Evolutionary conservation across 1,140 invertebrate species (phyloP), one percentile per base, ranked within the genome.

Genomic region (Teleopsis dalmanni): DNA sequence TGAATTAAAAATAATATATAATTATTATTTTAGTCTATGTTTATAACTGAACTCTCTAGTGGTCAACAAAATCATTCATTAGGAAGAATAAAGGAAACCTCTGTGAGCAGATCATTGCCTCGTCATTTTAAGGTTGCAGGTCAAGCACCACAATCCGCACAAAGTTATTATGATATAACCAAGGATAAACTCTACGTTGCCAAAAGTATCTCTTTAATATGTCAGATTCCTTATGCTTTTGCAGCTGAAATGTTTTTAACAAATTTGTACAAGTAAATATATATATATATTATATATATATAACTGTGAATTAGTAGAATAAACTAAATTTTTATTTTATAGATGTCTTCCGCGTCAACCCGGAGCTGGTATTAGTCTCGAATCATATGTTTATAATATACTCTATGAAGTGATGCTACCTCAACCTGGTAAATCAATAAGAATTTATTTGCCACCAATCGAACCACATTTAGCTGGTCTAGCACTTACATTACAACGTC

Each of bases 311-410:
- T 22, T 26, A 13, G 11, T 38, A 22, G 35, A 21, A 29, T 33
- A 38, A 31, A 21, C 11, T 19, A 27, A 3, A 14, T 51, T 37
- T 52, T n/a, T 23, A 23, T 26, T 19, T 48, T 75, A 22, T 55
- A 85, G 82, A 71, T 87, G 83, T 74, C 77, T 85, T 72, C 83
- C 83, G 54, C 78, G 82, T 57, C 80, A 84, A 62, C 81, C 82
- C 5, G 79, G 81, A 13, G 78, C 81, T 42, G 79, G 82, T 31
- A 73, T 88, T 18, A 88, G 85, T 60, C 74, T 96, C 29, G 95
- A 98, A 72, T 88, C 88, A 27, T 94, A 94, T 73, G 86, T 98
- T 1, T 95, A 94, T 72, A 96, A 96, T 75, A 75, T 98, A 44
- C 75, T 98, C 6, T 94, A 95, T 73, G 92, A 98, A 73, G 87